Evolutionary conservation across 2,888 invertebrate species (phyloP).

Genomic region (Volucella inanis): DNA sequence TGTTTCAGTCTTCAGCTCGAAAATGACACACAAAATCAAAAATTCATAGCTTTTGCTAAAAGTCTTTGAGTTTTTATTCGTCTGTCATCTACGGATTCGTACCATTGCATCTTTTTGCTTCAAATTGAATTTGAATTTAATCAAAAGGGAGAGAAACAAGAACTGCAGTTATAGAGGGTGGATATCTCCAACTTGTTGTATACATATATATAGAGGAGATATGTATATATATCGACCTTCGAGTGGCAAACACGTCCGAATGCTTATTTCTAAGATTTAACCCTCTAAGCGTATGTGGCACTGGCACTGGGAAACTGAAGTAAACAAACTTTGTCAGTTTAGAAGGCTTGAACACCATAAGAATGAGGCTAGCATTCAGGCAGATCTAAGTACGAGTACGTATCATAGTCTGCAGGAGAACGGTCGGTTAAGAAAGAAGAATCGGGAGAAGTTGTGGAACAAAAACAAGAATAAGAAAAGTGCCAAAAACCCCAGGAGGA

Average conservation of each 20-base stretch:
- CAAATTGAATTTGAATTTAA: conserved; percentile 73
- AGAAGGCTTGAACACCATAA: conserved; percentile 53
- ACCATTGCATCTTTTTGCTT: conserved; percentile 50
- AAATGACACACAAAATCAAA: conserved; percentile 70
- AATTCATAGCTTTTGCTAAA: conserved; percentile 64
- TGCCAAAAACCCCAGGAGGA: conserved; percentile 54
- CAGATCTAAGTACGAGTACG: not conserved
- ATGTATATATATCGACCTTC: not conserved
- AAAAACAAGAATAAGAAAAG: conserved; percentile 11
- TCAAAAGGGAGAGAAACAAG: conserved; percentile 63
- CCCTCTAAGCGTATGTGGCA: conserved; percentile 60
- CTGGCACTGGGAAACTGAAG: conserved; percentile 50
- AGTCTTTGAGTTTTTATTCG: conserved; percentile 68
- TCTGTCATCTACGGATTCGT: not conserved
- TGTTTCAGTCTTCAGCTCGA: conserved; percentile 65
- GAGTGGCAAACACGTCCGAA: conserved; percentile 52
- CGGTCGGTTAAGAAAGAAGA: no score
- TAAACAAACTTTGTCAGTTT: conserved; percentile 74
- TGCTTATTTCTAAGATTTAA: conserved; percentile 69
- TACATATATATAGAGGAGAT: not conserved
- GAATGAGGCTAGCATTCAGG: conserved; percentile 51
- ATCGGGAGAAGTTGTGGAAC: not conserved
- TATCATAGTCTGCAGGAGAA: not conserved
- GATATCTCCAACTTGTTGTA: not conserved
- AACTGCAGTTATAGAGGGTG: conserved; percentile 46